Percentiles rank a stretch among this genome's conserved stretches.
Conservation (phyloP, 2,888 invertebrate species). For the Atethmia centrago region DNA sequence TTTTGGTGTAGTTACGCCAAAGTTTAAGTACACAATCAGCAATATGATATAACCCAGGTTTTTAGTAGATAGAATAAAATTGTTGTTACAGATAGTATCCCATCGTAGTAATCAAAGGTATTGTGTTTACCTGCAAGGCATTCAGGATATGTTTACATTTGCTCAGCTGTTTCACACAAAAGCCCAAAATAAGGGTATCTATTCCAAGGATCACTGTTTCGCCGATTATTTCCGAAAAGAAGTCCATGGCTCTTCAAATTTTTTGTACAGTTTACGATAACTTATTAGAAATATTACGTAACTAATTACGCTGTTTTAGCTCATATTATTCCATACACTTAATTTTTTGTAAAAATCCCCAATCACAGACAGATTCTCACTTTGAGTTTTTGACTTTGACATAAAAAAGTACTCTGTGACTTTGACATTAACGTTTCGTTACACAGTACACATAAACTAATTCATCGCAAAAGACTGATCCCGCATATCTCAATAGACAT, state of each 20-base stretch:
- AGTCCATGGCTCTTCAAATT: conserved; percentile 91
- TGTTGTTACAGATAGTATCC: not conserved
- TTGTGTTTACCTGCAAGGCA: conserved; percentile 92
- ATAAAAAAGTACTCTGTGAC: too few relatives aligned
- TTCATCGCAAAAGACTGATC: too few relatives aligned
- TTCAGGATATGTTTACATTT: conserved; percentile 93
- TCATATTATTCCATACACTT: conserved; percentile 53
- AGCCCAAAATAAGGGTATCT: conserved; percentile 93
- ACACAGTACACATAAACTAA: too few relatives aligned
- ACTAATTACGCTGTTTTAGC: conserved; percentile 46
- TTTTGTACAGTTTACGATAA: conserved; percentile 17
- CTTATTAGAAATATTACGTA: conserved; percentile 32
- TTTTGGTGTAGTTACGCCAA: not conserved
- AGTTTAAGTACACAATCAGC: not conserved
- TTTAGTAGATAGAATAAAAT: not conserved
- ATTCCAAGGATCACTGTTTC: conserved; percentile 94
- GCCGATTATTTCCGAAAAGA: conserved; percentile 91
- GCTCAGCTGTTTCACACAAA: conserved; percentile 94
- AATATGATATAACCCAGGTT: not conserved
- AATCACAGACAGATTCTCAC: conserved; percentile 35
- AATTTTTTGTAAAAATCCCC: conserved; percentile 47
- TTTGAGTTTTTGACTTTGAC: conserved; percentile 57
- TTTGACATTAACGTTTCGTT: conserved; percentile 59
- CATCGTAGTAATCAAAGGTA: not conserved
- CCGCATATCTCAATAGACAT: too few relatives aligned